phyloP scores from a whole-genome alignment of 1,140 invertebrate species.

The Sogatella furcifera region DNA sequence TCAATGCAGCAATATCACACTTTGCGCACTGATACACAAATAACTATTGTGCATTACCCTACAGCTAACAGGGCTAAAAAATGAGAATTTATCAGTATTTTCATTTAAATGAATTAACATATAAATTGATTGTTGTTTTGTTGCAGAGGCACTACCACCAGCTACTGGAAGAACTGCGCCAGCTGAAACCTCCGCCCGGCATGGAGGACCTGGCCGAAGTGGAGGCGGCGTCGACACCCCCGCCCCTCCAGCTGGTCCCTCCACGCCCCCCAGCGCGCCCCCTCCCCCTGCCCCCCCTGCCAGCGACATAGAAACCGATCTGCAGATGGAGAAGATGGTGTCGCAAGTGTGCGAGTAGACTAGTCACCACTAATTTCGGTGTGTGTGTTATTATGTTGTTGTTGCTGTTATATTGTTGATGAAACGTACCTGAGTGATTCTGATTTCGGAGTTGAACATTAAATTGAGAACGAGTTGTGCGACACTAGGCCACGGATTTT shows the following conservation, averaged over 20 bases:
- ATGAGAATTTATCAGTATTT: too few species aligned
- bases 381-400: neutral
- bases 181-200: conserved; percentile 60
- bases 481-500: neutral
- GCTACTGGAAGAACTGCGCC: conserved; percentile 64
- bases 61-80: too few species aligned
- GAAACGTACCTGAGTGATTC: neutral
- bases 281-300: conserved; percentile 18
- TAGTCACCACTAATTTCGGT: neutral
- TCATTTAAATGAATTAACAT: too few species aligned
- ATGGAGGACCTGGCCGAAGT: conserved; percentile 53
- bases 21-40: too few species aligned
- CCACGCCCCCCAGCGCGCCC: conserved; percentile 13
- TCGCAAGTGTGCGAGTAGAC: conserved; percentile 50
- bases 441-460: neutral
- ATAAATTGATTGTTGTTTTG: conserved; percentile 19
- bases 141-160: conserved; percentile 66
- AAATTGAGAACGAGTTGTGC: neutral
- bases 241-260: conserved; percentile 21
- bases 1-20: too few species aligned
- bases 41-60: too few species aligned
- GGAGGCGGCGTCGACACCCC: neutral
- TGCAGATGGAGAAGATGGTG: conserved; percentile 64
- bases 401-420: neutral
- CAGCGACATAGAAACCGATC: conserved; percentile 37